phyloP scores from a whole-genome alignment of 2,888 invertebrate species.

The Meta bourneti region DNA sequence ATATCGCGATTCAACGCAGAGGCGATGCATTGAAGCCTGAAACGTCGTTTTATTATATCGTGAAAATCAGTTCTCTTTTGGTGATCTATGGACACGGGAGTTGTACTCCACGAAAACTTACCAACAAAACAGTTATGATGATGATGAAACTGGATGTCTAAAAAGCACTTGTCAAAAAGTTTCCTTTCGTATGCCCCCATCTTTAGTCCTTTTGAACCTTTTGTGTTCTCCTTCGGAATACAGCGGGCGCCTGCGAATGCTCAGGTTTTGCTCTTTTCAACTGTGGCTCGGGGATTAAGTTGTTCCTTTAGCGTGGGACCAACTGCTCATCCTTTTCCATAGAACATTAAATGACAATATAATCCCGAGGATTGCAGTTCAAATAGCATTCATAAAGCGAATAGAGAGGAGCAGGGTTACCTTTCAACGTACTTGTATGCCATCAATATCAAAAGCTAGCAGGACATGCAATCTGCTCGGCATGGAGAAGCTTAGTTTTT shows the following conservation, averaged over 20 bases:
- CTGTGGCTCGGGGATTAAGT: slow-evolving; percentile 57
- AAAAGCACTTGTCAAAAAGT: slow-evolving; percentile 62
- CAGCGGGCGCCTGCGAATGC: background rate
- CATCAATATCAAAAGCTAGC: background rate
- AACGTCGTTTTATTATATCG: slow-evolving; percentile 14
- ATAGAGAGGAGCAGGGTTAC: slow-evolving; percentile 34
- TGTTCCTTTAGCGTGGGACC: slow-evolving; percentile 74
- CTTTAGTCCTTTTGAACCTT: slow-evolving; percentile 39
- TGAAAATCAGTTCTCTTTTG: background rate
- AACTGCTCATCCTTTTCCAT: slow-evolving; percentile 43
- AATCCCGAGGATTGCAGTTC: slow-evolving; percentile 66
- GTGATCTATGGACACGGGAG: background rate
- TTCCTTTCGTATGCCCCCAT: slow-evolving; percentile 46
- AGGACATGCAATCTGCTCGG: background rate
- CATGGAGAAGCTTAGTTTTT: no score
- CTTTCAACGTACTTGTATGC: slow-evolving; percentile 11
- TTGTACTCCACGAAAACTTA: slow-evolving; percentile 6
- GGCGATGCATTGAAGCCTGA: background rate
- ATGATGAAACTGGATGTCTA: slow-evolving; percentile 61
- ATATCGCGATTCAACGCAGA: background rate
- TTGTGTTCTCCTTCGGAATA: slow-evolving; percentile 54
- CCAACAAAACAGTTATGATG: slow-evolving; percentile 67
- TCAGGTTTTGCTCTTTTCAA: slow-evolving; percentile 31
- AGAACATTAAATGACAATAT: slow-evolving; percentile 67
- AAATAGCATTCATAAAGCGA: slow-evolving; percentile 64